These are phyloP conservation scores for Harpegnathos saltator DNA, from an alignment of 1,140 invertebrate genomes.

Conservation along the genomic window DNA sequence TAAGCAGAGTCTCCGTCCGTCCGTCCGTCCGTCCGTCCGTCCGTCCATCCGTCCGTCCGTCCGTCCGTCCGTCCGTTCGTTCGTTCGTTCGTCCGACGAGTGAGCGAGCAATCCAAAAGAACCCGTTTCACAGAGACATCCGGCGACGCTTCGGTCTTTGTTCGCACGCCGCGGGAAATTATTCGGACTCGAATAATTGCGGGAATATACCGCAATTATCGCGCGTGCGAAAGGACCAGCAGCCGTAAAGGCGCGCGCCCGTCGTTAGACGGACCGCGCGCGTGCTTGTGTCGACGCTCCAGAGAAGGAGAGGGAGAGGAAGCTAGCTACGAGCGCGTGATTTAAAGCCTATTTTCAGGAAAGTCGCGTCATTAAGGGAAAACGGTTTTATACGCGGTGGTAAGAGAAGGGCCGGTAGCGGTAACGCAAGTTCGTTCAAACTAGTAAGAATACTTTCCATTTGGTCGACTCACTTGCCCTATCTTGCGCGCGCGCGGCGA, in stretches of 20 bases:
- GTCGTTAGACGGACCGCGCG: constrained; percentile 43
- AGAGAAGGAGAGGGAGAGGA: constrained; percentile 24
- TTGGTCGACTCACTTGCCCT: not conserved
- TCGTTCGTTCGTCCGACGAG: too few species aligned
- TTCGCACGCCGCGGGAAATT: constrained; percentile 45
- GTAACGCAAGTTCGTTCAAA: constrained; percentile 7
- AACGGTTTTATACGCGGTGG: constrained; percentile 26
- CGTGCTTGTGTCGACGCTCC: not conserved
- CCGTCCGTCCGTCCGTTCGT: not conserved
- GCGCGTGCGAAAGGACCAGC: constrained; percentile 37
- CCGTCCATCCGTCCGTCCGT: constrained; percentile 4
- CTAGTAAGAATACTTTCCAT: constrained; percentile 17
- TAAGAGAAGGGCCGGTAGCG: not conserved
- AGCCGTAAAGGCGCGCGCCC: constrained; percentile 27
- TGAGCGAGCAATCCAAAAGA: constrained; percentile 5
- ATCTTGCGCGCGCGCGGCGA: not conserved
- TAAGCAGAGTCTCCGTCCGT: constrained; percentile 33
- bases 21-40: not conserved
- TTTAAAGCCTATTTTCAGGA: constrained; percentile 53
- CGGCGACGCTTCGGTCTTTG: constrained; percentile 44
- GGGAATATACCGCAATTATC: constrained; percentile 56
- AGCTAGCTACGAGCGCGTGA: constrained; percentile 34
- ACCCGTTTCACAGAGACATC: constrained; percentile 49
- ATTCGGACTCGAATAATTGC: constrained; percentile 57
- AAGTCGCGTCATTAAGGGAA: constrained; percentile 45